Conservation (phyloP, 2,113 vertebrate species). For the Lepisosteus osseus region DNA sequence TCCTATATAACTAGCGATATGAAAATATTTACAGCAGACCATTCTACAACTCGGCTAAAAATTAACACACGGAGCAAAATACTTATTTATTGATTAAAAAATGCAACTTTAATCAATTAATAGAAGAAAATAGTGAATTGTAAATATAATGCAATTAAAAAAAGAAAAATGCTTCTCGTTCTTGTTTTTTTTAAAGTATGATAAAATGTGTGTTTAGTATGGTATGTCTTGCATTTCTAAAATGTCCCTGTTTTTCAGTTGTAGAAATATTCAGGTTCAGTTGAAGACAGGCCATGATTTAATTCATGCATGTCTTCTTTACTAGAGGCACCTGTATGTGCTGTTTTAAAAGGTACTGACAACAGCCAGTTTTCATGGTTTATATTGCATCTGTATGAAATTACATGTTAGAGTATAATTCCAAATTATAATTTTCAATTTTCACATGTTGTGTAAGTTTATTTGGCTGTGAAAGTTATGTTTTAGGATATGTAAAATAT, state of each 20-base stretch:
- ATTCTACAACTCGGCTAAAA: neutral
- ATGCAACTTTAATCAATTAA: neutral
- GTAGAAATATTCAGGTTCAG: conserved; percentile 26
- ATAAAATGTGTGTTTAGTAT: conserved; percentile 54
- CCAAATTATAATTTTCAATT: too few relatives aligned
- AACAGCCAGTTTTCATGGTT: neutral
- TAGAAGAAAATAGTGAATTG: neutral
- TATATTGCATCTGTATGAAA: too few relatives aligned
- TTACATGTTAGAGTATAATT: too few relatives aligned
- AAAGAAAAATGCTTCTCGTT: neutral
- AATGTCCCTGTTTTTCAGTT: conserved; percentile 22
- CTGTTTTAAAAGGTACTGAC: conserved; percentile 26
- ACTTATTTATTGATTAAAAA: neutral
- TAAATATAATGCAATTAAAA: neutral
- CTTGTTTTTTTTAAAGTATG: conserved; percentile 52
- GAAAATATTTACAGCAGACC: conserved; percentile 2
- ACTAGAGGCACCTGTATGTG: conserved; percentile 38
- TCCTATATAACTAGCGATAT: neutral
- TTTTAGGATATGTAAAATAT: conserved; percentile 41
- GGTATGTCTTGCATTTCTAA: conserved; percentile 37
- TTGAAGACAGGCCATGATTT: neutral
- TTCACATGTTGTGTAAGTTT: too few relatives aligned
- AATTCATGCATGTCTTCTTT: conserved; percentile 51
- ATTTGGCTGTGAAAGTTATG: too few relatives aligned
- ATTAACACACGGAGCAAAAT: neutral